These are phyloP conservation scores for Chaenocephalus aceratus DNA, from an alignment of 2,113 vertebrate genomes.

Conservation along the genomic window DNA sequence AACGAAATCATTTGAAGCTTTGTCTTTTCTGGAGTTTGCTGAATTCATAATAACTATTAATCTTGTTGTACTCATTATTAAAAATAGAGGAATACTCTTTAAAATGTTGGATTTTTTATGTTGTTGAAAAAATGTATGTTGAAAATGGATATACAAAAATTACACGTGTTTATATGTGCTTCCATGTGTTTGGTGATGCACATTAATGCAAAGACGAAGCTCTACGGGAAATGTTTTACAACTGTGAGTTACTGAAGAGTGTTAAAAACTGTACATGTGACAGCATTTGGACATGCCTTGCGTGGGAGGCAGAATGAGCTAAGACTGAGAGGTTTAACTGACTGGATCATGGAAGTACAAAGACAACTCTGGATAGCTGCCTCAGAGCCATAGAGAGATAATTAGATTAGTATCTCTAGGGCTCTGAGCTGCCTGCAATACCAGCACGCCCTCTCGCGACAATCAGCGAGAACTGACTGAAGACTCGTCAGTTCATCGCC, in stretches of 20 bases:
- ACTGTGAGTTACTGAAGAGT: not conserved
- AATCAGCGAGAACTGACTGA: not conserved
- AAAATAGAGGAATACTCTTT: conserved; percentile 8
- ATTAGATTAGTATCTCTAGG: too few relatives aligned
- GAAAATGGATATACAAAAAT: not conserved
- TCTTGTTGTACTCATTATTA: conserved; percentile 3
- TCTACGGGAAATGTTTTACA: not conserved
- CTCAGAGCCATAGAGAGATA: too few relatives aligned
- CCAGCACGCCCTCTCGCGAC: conserved; percentile 51
- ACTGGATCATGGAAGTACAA: not conserved
- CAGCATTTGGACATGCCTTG: not conserved
- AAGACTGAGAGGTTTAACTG: not conserved
- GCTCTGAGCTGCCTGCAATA: too few relatives aligned
- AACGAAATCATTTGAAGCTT: conserved; percentile 11
- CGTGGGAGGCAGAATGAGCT: not conserved
- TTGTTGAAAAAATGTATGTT: not conserved
- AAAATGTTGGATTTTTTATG: not conserved
- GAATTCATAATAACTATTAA: not conserved
- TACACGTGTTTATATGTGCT: not conserved
- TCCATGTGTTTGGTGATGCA: not conserved
- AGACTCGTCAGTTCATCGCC: too few relatives aligned
- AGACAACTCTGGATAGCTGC: too few relatives aligned
- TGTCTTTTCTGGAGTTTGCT: conserved; percentile 14
- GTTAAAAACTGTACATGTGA: not conserved
- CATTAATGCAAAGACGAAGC: not conserved